Conservation (phyloP, 2,113 vertebrate species). For the Cyprinodon tularosa region DNA sequence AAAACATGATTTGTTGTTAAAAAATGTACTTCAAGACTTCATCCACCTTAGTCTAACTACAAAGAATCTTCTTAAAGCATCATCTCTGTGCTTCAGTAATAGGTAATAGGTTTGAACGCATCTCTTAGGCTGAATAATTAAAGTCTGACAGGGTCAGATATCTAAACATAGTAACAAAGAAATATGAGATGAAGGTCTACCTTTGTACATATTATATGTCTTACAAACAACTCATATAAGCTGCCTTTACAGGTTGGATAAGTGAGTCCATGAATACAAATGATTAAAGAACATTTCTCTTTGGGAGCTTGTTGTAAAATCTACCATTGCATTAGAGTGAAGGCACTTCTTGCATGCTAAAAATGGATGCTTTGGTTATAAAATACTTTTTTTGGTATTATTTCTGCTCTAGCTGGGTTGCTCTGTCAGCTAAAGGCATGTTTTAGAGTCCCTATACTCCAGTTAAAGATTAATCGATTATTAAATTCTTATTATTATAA, state of each 20-base stretch:
- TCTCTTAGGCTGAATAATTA: constrained; percentile 69
- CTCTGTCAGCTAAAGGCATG: too few relatives aligned
- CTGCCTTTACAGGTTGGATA: not conserved
- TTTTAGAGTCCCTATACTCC: too few relatives aligned
- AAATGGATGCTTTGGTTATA: constrained; percentile 6
- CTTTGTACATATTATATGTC: constrained; percentile 18
- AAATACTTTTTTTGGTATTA: not conserved
- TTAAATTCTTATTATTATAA: too few relatives aligned
- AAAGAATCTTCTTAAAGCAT: not conserved
- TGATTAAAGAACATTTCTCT: not conserved
- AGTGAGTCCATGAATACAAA: not conserved
- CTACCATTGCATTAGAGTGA: not conserved
- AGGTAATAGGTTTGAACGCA: constrained; percentile 29
- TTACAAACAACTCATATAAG: not conserved
- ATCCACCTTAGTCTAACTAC: not conserved
- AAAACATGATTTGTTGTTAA: too few relatives aligned
- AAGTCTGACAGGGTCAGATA: constrained; percentile 51
- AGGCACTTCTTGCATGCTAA: constrained; percentile 9
- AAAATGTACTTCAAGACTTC: not conserved
- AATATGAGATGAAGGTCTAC: constrained; percentile 42
- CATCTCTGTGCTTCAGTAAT: not conserved
- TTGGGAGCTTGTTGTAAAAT: constrained; percentile 7
- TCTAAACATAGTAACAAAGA: constrained; percentile 32
- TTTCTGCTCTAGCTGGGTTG: too few relatives aligned
- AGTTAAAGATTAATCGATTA: too few relatives aligned